Conservation (phyloP, 2,888 invertebrate species). For the Amiota communis region DNA sequence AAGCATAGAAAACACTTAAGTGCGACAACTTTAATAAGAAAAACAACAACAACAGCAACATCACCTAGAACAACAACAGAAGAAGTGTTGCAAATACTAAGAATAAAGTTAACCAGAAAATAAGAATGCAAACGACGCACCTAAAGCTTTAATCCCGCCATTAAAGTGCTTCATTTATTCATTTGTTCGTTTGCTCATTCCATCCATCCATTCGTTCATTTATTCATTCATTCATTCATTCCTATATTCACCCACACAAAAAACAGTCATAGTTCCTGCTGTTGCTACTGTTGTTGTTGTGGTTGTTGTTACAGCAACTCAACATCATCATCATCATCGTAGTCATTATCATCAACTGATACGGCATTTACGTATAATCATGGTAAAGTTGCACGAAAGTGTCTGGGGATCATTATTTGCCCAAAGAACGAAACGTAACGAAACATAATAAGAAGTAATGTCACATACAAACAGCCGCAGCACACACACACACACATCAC, state of each 20-base stretch:
- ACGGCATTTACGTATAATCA: constrained; percentile 64
- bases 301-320: not conserved
- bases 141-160: constrained; percentile 65
- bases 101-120: not conserved
- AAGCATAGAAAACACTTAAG: constrained; percentile 14
- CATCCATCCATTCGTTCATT: not conserved
- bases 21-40: constrained; percentile 14
- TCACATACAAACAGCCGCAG: constrained; percentile 53
- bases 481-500: no score
- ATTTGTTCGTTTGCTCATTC: not conserved
- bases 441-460: constrained; percentile 42
- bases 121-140: constrained; percentile 40
- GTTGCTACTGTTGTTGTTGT: not conserved
- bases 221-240: constrained; percentile 7
- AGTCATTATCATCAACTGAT: constrained; percentile 44
- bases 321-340: constrained; percentile 34
- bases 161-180: constrained; percentile 59
- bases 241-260: not conserved
- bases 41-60: constrained; percentile 2
- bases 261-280: not conserved
- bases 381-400: constrained; percentile 49
- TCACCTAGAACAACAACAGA: not conserved
- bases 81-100: not conserved
- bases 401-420: constrained; percentile 69
- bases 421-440: constrained; percentile 61